Percentiles rank a stretch among this genome's conserved stretches.
Evolutionary conservation across 1,140 invertebrate genomes (phyloP).

Genomic region (Ridgeia piscesae): DNA sequence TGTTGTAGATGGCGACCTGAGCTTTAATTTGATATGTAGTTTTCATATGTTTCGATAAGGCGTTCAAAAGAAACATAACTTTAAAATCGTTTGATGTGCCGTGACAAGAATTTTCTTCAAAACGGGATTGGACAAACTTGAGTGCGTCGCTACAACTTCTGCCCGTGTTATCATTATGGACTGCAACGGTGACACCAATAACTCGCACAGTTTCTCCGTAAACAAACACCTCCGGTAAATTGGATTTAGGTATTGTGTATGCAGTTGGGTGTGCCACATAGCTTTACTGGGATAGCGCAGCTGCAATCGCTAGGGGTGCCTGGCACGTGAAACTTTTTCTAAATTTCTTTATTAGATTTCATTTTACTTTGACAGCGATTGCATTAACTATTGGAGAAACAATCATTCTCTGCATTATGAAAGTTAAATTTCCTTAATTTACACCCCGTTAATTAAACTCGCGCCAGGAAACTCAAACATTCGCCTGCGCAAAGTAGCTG

Average conservation of each 20-base stretch:
- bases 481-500: conserved; percentile 11
- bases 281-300: background rate
- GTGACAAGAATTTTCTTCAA: conserved; percentile 6
- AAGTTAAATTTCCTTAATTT: background rate
- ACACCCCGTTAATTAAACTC: background rate
- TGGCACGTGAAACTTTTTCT: background rate
- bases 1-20: background rate
- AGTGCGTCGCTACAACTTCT: background rate
- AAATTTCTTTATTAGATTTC: conserved; percentile 2
- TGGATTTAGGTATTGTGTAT: background rate
- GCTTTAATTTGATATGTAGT: background rate
- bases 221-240: background rate
- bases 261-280: conserved; percentile 3
- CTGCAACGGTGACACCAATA: background rate
- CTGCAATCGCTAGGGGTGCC: conserved; percentile 2
- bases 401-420: background rate
- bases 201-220: background rate
- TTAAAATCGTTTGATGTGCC: background rate
- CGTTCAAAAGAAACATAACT: background rate
- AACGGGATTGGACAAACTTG: background rate
- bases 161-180: background rate
- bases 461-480: conserved; percentile 17
- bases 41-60: background rate
- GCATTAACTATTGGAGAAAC: background rate
- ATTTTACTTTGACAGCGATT: conserved; percentile 1